Evolutionary conservation across 2,888 invertebrate genomes (phyloP), one percentile per base, ranked within the genome.

Genomic region (Yponomeuta malinellus): DNA sequence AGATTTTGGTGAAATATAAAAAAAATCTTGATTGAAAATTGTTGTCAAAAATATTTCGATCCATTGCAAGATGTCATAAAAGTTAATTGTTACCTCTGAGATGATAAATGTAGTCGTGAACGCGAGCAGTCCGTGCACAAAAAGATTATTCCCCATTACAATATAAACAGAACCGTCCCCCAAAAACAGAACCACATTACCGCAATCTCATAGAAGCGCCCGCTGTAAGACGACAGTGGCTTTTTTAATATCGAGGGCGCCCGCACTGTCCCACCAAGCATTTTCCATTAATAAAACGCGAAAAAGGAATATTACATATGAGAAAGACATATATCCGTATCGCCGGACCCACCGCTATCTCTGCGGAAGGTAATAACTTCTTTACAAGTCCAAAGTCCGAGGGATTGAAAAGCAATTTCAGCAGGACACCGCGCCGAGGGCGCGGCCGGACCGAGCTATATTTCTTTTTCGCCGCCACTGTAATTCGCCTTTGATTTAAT

Each of bases 321-420:
- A 90, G 91, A 91, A 89, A 89, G 90, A 90, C 90, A 90, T 90
- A 90, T 91, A 92, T 91, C 90, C 91, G 92, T 91, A 91, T 91
- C 91, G 90, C 85, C 87, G 88, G 89, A 89, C 89, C 91, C 89
- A 90, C 84, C 90, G 91, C 90, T 92, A 91, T 92, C 92, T 93
- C 86, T 87, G 87, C 29, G 87, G 90, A 91, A 93, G 93, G 93
- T 93, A 93, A 93, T 93, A 93, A 93, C 92, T 93, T 93, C 93
- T 93, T 93, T 93, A 93, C 93, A 93, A 93, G 93, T 93, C 93
- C 92, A 92, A 93, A 93, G 93, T 93, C 93, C 93, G 92, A 92
- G 92, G 93, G 93, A 93, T 93, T 93, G 93, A 91, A 92, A 93
- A 93, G 92, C 93, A 93, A 93, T 93, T 93, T 93, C 93, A 92